These are phyloP conservation scores for Helicoverpa armigera DNA, from an alignment of 1,140 invertebrate genomes.

Conservation along the genomic window DNA sequence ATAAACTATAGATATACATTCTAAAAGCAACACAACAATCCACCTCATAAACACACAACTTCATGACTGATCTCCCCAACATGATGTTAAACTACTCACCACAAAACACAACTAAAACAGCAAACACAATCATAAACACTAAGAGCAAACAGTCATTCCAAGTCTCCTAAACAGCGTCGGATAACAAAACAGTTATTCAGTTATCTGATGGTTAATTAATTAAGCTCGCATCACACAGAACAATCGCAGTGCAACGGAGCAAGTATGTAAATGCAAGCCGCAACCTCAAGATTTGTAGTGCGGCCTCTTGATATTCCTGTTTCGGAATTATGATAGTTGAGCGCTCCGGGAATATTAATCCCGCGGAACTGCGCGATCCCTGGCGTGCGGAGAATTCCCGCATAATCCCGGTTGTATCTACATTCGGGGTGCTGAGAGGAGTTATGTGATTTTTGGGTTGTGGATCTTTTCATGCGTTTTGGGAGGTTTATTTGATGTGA, in stretches of 20 bases:
- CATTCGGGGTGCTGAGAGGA: slow-evolving; percentile 11
- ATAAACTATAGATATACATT: too few relatives aligned
- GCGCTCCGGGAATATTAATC: slow-evolving; percentile 72
- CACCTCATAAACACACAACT: background rate
- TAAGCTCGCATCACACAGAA: slow-evolving; percentile 17
- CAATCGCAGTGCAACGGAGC: slow-evolving; percentile 36
- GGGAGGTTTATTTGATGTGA: background rate
- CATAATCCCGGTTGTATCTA: slow-evolving; percentile 45
- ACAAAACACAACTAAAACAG: background rate
- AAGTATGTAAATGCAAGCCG: slow-evolving; percentile 55
- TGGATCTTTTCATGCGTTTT: background rate
- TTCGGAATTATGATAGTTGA: slow-evolving; percentile 71
- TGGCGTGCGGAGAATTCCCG: slow-evolving; percentile 55
- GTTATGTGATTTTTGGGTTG: background rate
- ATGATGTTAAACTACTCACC: background rate
- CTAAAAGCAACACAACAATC: background rate
- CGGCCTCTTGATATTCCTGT: slow-evolving; percentile 66
- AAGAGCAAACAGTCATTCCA: slow-evolving; percentile 2
- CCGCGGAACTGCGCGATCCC: slow-evolving; percentile 45
- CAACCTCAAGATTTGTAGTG: slow-evolving; percentile 63
- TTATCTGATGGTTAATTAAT: slow-evolving; percentile 46
- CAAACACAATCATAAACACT: slow-evolving; percentile 12
- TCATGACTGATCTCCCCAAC: too few relatives aligned
- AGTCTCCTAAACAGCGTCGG: slow-evolving; percentile 22
- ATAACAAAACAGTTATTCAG: slow-evolving; percentile 42